Evolutionary conservation across 2,113 vertebrate genomes (phyloP).

Genomic region (Bagarius yarrelli): DNA sequence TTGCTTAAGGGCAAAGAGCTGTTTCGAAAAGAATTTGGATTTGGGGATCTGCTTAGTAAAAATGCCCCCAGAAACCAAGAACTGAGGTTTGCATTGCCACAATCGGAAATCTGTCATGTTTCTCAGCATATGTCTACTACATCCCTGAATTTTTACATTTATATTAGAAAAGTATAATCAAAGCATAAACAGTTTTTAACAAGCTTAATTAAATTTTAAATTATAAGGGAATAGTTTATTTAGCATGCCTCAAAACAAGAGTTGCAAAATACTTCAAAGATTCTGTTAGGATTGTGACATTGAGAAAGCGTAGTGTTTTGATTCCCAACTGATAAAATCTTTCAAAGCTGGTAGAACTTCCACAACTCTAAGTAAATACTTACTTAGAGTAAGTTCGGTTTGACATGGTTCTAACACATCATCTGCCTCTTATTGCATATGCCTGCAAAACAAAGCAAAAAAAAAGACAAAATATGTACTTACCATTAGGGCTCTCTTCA

Average conservation of each 20-base stretch:
- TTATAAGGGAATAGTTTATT: conserved; percentile 1
- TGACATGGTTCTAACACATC: no score
- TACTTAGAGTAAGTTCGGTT: no score
- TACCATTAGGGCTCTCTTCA: conserved; percentile 95
- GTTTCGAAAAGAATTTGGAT: conserved; percentile 34
- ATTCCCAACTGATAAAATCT: not conserved
- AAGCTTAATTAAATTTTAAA: not conserved
- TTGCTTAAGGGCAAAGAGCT: conserved; percentile 25
- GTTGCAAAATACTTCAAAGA: no score
- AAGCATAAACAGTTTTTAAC: not conserved
- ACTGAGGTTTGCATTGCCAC: conserved; percentile 16
- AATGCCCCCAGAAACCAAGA: conserved; percentile 19
- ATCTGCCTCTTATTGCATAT: no score
- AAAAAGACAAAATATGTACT: conserved; percentile 56
- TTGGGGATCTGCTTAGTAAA: conserved; percentile 20
- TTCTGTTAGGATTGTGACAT: not conserved
- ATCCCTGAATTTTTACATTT: not conserved
- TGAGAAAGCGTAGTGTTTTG: not conserved
- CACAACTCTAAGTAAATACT: no score
- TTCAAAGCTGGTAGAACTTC: not conserved
- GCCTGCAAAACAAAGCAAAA: no score
- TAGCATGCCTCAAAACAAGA: no score
- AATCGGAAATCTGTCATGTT: conserved; percentile 44
- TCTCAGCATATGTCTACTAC: not conserved
- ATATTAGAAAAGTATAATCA: not conserved